Evolutionary conservation across 2,797 vertebrate genomes (phyloP), one percentile per base, ranked within the genome.

Genomic region (Anomalospiza imberbis): DNA sequence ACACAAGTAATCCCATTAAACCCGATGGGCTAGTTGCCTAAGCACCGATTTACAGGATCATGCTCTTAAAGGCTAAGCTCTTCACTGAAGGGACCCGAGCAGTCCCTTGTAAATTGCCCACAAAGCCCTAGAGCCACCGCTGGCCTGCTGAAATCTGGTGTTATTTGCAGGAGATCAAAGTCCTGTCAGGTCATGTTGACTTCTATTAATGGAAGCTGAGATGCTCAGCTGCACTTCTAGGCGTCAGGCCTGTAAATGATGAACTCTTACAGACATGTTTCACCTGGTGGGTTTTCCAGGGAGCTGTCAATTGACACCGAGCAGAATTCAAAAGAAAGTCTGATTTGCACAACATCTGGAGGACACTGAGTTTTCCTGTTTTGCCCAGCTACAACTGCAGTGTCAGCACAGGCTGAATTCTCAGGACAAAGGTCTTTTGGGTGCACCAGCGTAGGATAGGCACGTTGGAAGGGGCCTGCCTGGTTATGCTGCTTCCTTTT

Each of bases 1-100:
- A 2, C 4, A 0, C 57, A 85, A 93, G 80, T 94, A 96, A 96
- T 96, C 94, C 90, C 95, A 91, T 96, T 94, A 95, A 93, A 96
- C 83, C 62, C 44, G 20, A 77, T 94, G 90, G 83, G 80, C 93
- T 94, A 91, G 85, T 83, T 94, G 91, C 89, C 94, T 96, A 94
- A 94, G 93, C 62, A 24, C 67, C 58, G 80, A 86, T 91, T 96
- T 96, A 87, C 16, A 60, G 89, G 91, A 96, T 96, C 94, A 96
- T 50, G 78, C 83, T 96, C 93, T 96, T 96, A 95, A 91, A 82
- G 42, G 74, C 94, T 95, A 94, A 97, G 95, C 88, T 94, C 71
- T 85, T 68, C 71, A 62, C 85, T 21, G 36, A 85, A 87, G 94
- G 85, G 48, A 85, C 95, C 63, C 17, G 25, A 94, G 72, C 77